A percentile compares a stretch with the other conserved stretches of the same genome.
These are phyloP conservation scores for Myodes glareolus DNA, from an alignment of 2,113 vertebrate genomes.

Conservation along the genomic window DNA sequence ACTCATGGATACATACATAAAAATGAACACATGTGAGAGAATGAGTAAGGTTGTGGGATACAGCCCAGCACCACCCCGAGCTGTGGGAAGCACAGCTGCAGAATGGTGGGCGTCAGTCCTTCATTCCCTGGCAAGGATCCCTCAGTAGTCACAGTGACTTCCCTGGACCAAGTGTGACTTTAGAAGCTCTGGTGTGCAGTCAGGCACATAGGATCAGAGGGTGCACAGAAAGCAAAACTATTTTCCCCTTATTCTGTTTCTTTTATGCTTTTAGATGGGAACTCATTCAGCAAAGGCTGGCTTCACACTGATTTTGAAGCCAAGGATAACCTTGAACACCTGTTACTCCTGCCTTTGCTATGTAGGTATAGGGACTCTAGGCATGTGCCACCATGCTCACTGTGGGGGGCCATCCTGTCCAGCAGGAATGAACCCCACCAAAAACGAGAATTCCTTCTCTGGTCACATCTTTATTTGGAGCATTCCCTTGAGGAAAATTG, in stretches of 20 bases:
- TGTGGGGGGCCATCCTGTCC: too few relatives aligned
- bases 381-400: background rate
- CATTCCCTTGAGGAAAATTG: too few relatives aligned
- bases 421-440: too few relatives aligned
- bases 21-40: background rate
- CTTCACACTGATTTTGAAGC: background rate
- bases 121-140: background rate
- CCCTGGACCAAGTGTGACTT: background rate
- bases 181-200: background rate
- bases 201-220: background rate
- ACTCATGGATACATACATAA: background rate
- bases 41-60: background rate
- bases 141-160: background rate
- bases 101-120: background rate
- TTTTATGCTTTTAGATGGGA: background rate
- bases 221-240: background rate
- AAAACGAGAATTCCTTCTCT: too few relatives aligned
- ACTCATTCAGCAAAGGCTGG: background rate
- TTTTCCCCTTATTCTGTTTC: background rate
- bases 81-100: background rate
- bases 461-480: too few relatives aligned
- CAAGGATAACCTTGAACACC: background rate
- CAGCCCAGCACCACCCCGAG: background rate
- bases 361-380: background rate
- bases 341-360: background rate